Conservation (phyloP, 2,797 vertebrate species). For the Parotocinclus haroldoi region DNA sequence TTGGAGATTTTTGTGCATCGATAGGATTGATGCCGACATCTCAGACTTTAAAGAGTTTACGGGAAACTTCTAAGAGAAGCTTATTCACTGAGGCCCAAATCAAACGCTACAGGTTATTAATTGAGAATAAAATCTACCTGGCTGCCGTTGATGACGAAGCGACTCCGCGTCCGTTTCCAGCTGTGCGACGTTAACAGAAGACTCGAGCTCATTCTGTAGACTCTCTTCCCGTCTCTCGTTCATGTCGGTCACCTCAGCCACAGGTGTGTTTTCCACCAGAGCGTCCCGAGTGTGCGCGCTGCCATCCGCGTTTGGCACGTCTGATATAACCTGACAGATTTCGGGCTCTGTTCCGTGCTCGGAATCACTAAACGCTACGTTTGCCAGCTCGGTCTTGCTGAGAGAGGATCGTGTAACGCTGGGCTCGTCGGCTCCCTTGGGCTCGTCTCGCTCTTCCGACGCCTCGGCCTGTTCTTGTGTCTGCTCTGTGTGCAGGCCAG, state of each 20-base stretch:
- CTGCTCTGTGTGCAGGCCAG: no score
- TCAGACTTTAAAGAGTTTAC: no score
- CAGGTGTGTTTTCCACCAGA: slow-evolving; percentile 10
- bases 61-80: no score
- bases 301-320: slow-evolving; percentile 17
- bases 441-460: background rate
- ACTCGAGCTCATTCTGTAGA: slow-evolving; percentile 36
- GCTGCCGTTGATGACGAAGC: slow-evolving; percentile 29
- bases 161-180: slow-evolving; percentile 35
- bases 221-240: slow-evolving; percentile 20
- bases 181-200: slow-evolving; percentile 28
- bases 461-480: background rate
- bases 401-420: slow-evolving; percentile 15
- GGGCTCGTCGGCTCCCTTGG: slow-evolving; percentile 1
- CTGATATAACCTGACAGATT: slow-evolving; percentile 8
- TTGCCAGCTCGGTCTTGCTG: slow-evolving; percentile 10
- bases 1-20: background rate
- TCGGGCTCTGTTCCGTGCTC: slow-evolving; percentile 28
- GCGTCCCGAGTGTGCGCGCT: slow-evolving; percentile 4
- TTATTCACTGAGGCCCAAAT: background rate
- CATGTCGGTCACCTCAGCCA: slow-evolving; percentile 15
- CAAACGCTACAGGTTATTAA: background rate
- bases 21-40: background rate
- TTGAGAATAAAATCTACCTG: slow-evolving; percentile 50
- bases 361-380: background rate